A percentile compares a stretch with the other conserved stretches of the same genome.
Evolutionary conservation across 2,888 invertebrate species (phyloP).

Genomic region (Chydorus sphaericus): DNA sequence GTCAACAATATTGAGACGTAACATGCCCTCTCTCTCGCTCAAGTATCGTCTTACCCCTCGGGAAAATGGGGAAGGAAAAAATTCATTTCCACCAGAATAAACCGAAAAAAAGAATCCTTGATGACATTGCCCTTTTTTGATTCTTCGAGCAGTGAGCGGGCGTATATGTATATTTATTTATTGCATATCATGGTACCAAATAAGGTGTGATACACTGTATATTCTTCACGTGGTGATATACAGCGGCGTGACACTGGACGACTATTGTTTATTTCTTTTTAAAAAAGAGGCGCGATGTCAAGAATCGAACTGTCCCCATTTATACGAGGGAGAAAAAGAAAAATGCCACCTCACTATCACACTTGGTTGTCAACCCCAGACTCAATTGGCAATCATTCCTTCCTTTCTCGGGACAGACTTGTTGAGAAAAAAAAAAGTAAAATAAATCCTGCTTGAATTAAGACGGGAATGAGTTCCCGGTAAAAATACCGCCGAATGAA

Average conservation of each 20-base stretch:
- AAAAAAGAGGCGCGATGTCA: too few species aligned
- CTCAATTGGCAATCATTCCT: slow-evolving; percentile 3
- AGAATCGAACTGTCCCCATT: background rate
- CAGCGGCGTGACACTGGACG: too few species aligned
- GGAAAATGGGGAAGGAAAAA: too few species aligned
- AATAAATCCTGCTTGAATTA: background rate
- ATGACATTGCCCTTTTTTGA: too few species aligned
- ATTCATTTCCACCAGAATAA: too few species aligned
- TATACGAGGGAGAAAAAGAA: background rate
- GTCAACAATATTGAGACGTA: slow-evolving; percentile 8
- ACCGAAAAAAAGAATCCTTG: too few species aligned
- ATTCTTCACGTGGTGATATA: background rate
- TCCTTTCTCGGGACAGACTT: background rate
- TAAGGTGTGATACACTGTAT: background rate
- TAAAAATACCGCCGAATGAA: background rate
- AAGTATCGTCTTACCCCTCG: slow-evolving; percentile 1
- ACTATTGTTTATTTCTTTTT: too few species aligned
- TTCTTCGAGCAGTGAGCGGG: too few species aligned
- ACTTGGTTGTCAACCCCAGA: background rate
- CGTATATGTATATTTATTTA: background rate
- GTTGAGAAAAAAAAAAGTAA: background rate
- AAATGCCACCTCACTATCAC: background rate
- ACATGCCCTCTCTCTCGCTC: background rate
- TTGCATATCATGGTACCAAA: slow-evolving; percentile 3
- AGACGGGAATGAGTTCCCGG: background rate